Conservation (phyloP, 2,797 vertebrate genomes). For the Melanotaenia trifasciata region DNA sequence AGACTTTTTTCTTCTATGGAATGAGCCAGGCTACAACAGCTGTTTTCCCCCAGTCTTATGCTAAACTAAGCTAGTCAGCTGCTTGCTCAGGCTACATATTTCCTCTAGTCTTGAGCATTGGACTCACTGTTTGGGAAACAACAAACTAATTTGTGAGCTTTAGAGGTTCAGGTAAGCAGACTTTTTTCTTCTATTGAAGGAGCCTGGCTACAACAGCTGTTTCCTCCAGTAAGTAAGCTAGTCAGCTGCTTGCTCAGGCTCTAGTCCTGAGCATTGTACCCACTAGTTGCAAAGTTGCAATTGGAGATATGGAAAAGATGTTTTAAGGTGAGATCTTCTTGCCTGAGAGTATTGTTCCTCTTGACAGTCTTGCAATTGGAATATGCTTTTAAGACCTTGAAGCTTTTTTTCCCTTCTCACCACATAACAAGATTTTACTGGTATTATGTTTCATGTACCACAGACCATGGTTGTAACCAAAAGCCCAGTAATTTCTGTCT, state of each 20-base stretch:
- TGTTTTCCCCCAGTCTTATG: background rate
- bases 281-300: background rate
- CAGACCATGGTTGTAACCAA: conserved; percentile 13
- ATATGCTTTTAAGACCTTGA: background rate
- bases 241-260: background rate
- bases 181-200: too few species aligned
- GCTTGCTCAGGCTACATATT: background rate
- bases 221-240: background rate
- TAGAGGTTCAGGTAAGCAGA: too few species aligned
- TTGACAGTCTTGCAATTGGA: background rate
- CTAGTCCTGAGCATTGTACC: background rate
- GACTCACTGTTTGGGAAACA: background rate
- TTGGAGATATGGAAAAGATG: background rate
- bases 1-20: background rate
- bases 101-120: background rate
- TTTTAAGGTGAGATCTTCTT: background rate
- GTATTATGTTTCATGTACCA: conserved; percentile 13
- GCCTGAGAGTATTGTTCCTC: background rate
- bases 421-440: conserved; percentile 2
- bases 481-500: conserved; percentile 9
- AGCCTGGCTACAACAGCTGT: too few species aligned
- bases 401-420: background rate
- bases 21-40: background rate
- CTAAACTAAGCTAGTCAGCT: background rate
- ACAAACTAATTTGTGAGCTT: background rate